Evolutionary conservation across 2,888 invertebrate genomes (phyloP), one percentile per base, ranked within the genome.

Genomic region (Hyles lineata): DNA sequence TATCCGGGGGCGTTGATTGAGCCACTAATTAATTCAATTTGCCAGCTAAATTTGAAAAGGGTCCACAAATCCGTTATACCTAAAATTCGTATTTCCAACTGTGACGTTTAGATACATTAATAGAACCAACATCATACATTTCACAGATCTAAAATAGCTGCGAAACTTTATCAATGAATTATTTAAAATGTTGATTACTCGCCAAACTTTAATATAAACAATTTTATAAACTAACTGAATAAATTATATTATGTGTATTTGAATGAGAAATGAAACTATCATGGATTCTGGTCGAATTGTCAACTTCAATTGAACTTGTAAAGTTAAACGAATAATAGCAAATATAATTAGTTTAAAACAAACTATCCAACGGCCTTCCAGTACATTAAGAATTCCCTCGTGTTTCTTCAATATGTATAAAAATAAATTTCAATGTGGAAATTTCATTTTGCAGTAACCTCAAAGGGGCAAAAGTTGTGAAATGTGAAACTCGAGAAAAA

Each of bases 401-500:
- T 32, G n/a, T 35, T n/a, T 35, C 19, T 23, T 70, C 19, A 25
- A 70, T 23, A 70, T 50, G 25, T 63, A 19, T 35, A 59, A 43
- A 71, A 71, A 71, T 43, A 17, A 71, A 71, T 60, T 60, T 59
- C 60, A 43, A 71, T 50, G 23, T 35, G 74, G 58, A 81, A 82
- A 80, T 77, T 79, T 73, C 71, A 77, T 78, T 81, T 76, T 60
- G 75, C 72, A 76, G 70, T 78, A 80, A 81, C 80, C 80, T 82
- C 83, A 85, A 85, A 81, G 79, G 78, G 75, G 72, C 72, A 73
- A 63, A 71, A 78, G 75, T 74, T 75, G 74, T 80, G 70, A 70
- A 55, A 35, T 43, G 43, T 43, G 73, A 75, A 81, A 79, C 75
- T 79, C 72, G 70, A 76, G 72, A 76, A 76, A 81, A 82, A 83